These are phyloP conservation scores for Synaphobranchus kaupii DNA, from an alignment of 2,797 vertebrate species.

Conservation along the genomic window DNA sequence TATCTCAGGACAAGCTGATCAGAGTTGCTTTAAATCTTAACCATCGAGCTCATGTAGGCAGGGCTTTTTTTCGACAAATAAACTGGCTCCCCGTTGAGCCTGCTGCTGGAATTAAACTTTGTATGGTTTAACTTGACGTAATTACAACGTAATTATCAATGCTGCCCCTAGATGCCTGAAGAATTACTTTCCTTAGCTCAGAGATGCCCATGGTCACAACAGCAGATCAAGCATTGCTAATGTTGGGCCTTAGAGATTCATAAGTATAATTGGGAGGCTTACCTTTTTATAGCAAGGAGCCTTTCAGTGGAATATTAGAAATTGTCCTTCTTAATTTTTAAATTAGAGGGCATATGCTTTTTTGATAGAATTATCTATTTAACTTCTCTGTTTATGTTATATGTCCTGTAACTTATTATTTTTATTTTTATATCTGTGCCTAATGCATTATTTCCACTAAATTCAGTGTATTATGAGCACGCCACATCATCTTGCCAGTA, in stretches of 20 bases:
- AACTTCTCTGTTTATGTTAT: neutral
- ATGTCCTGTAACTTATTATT: too few relatives aligned
- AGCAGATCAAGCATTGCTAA: neutral
- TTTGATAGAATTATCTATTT: neutral
- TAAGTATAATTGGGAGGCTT: neutral
- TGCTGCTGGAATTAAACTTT: neutral
- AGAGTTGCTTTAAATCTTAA: too few relatives aligned
- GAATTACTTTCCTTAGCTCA: neutral
- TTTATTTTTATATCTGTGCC: neutral
- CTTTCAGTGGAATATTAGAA: neutral
- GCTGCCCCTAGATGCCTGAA: neutral
- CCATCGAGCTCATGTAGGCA: too few relatives aligned
- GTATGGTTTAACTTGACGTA: neutral
- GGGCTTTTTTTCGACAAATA: too few relatives aligned
- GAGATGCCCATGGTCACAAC: neutral
- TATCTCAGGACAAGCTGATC: too few relatives aligned
- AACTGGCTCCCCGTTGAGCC: neutral
- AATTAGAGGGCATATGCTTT: neutral
- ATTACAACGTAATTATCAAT: too few relatives aligned
- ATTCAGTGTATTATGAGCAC: neutral
- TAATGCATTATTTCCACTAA: neutral
- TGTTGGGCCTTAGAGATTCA: neutral
- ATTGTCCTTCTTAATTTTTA: neutral
- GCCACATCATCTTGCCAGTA: neutral
- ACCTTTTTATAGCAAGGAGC: neutral